Evolutionary conservation across 2,113 vertebrate species (phyloP), one percentile per base, ranked within the genome.

Genomic region (Trinectes maculatus): DNA sequence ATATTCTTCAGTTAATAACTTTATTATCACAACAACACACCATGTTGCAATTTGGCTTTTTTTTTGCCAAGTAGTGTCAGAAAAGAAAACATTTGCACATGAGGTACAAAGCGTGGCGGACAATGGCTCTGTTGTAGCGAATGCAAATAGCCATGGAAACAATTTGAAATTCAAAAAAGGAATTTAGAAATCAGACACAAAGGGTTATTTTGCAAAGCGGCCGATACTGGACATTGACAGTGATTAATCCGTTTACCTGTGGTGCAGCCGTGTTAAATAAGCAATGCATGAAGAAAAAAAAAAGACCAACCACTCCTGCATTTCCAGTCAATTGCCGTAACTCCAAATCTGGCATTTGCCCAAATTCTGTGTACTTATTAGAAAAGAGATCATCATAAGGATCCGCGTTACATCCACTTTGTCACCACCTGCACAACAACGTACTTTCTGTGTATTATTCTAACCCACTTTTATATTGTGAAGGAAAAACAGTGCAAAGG

Each of bases 221-320:
- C 21, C 65, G 77, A 82, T 71, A 85, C 40, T 7, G 67, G 63
- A 85, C 81, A 66, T 80, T 88, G 79, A 88, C 78, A 85, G 82
- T 80, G 84, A 90, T 88, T 85, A 80, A 85, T 84, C 79, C 40
- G 31, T 67, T 56, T 55, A 59, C 42, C 70, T 29, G 67, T 69
- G 37, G 26, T 22, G 40, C 74, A 66, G 71, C 73, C 36, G 31
- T 40, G 61, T 74, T 74, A 63, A 74, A 64, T 47, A 60, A 83
- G 67, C 57, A 78, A 11, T 12, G 31, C 19, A 43, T 2, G 10
- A 6, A n/a, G 22, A 21, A 24, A 59, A 54, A 26, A 49, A 68
- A 6, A n/a, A n/a, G n/a, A n/a, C n/a, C n/a, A n/a, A 16, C 56
- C 25, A 9, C 33, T 78, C 25, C 44, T 29, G 47, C 47, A 63